Percentiles rank a stretch among this genome's conserved stretches.
Evolutionary conservation across 2,797 vertebrate species (phyloP).

Genomic region (Odontamblyopus rebecca): DNA sequence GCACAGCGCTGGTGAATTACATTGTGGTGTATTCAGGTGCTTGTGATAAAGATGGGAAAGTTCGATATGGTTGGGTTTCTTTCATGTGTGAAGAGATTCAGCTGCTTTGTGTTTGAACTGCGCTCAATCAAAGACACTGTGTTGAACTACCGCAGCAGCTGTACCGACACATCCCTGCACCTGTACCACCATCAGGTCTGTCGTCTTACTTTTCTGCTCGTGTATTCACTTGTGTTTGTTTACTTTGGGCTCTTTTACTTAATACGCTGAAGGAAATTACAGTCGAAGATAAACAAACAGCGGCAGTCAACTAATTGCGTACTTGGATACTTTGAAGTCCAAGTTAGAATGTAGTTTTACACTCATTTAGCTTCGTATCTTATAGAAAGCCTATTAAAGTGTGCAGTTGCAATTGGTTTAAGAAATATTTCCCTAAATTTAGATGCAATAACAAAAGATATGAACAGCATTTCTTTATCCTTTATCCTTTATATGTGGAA

Average conservation of each 20-base stretch:
- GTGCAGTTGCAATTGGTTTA: no score
- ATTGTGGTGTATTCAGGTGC: constrained; percentile 12
- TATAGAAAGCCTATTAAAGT: no score
- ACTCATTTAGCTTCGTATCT: no score
- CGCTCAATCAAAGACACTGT: constrained; percentile 57
- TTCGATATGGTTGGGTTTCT: constrained; percentile 58
- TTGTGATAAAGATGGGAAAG: constrained; percentile 45
- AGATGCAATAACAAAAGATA: background rate
- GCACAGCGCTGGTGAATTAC: background rate
- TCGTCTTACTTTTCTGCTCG: background rate
- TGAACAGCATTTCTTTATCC: no score
- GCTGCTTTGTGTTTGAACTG: constrained; percentile 69
- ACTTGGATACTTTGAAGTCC: background rate
- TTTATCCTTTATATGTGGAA: no score
- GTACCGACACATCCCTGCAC: constrained; percentile 49
- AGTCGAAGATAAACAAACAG: background rate
- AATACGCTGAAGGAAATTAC: background rate
- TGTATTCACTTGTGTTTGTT: background rate
- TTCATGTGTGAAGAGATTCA: constrained; percentile 66
- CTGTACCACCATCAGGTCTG: background rate
- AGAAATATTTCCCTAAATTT: background rate
- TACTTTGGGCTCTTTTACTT: constrained; percentile 20
- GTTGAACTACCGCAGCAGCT: constrained; percentile 61
- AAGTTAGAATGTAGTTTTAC: background rate
- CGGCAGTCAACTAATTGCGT: background rate